These are phyloP conservation scores for Euphonia xanthogaster DNA, from an alignment of 2,797 vertebrate genomes.

Conservation along the genomic window DNA sequence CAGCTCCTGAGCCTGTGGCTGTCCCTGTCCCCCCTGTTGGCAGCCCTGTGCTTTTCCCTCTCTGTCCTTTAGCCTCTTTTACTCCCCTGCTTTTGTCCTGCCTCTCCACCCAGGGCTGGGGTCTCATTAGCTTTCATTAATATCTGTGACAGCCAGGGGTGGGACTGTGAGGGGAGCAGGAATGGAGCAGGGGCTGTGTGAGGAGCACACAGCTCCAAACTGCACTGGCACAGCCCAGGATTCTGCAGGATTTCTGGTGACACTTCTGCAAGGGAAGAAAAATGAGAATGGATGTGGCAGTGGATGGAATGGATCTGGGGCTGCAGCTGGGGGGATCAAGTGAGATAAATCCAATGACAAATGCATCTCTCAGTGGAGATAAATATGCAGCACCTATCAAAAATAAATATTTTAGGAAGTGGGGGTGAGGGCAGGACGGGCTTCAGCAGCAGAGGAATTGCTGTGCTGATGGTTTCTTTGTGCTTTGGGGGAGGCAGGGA, in stretches of 20 bases:
- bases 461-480: neutral
- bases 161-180: neutral
- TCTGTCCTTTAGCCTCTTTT: neutral
- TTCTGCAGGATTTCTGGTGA: slow-evolving; percentile 47
- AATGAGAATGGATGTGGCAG: slow-evolving; percentile 50
- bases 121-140: neutral
- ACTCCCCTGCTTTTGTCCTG: neutral
- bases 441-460: neutral
- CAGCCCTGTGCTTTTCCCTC: no score
- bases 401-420: slow-evolving; percentile 38
- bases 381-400: slow-evolving; percentile 57
- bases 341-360: slow-evolving; percentile 60
- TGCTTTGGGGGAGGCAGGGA: neutral
- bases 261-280: slow-evolving; percentile 38
- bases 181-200: neutral
- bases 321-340: slow-evolving; percentile 63
- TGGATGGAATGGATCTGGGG: slow-evolving; percentile 61
- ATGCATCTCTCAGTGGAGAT: slow-evolving; percentile 42
- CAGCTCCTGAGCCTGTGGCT: neutral
- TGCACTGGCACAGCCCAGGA: neutral
- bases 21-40: neutral
- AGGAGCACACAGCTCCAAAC: neutral
- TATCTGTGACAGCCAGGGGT: neutral
- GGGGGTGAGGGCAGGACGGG: neutral
- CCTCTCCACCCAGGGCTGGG: neutral